Evolutionary conservation across 2,113 vertebrate genomes (phyloP), one percentile per base, ranked within the genome.

Genomic region (Anarrhichthys ocellatus): DNA sequence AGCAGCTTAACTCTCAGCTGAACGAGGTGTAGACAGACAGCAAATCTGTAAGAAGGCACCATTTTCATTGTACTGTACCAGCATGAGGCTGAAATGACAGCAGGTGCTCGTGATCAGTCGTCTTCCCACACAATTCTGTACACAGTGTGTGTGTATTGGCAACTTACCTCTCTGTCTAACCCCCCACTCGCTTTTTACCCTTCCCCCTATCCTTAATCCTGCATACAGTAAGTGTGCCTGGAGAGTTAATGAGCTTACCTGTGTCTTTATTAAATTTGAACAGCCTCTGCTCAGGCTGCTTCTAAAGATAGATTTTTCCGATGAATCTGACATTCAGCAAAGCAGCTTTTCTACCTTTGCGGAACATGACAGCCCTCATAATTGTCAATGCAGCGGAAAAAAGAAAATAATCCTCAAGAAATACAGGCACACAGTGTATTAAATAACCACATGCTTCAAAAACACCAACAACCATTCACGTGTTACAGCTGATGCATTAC

Each of bases 241-340:
- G 63, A 80, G 83, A 85, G 75, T 73, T 92, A 90, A 90, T 86
- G 58, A 92, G 90, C 91, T 92, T 89, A 92, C 88, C 89, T 89
- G 80, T 87, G 88, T 88, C 87, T 90, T 89, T 88, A 90, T 92
- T 92, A 80, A 90, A 88, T 92, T 81, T 89, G 46, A 87, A 80
- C 72, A 76, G 82, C 87, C 13, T 78, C 72, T 63, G 65, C 42
- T 67, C 59, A 42, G 67, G 80, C 80, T 82, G 70, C 63, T 81
- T 79, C 86, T 82, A 71, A 76, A 88, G 83, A 89, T 80, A 87
- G 84, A 83, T 52, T 89, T 52, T 89, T 90, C 71, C 36, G 76
- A 84, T 85, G 64, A 89, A 86, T 84, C 17, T 90, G 85, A 86
- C 88, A 77, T 83, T 85, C 50, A 48, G 86, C 54, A 87, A 80